phyloP scores from a whole-genome alignment of 2,113 vertebrate genomes.

The Isichthys henryi region DNA sequence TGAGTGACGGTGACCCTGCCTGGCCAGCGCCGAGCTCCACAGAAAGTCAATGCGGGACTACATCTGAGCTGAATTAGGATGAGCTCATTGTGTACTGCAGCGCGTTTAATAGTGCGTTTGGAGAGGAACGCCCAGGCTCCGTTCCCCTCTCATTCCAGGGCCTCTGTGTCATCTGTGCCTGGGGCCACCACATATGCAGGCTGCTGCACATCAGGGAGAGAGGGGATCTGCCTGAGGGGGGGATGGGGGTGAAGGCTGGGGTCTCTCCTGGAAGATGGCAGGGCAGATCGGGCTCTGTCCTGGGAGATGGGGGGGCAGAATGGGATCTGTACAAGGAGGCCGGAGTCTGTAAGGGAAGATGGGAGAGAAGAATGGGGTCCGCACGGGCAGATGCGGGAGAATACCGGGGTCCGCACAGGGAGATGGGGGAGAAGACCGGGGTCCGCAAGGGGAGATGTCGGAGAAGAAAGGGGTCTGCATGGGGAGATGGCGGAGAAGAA shows the following conservation, averaged over 20 bases:
- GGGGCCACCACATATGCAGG: slow-evolving; percentile 59
- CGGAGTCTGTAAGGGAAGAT: not conserved
- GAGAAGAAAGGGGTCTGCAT: not conserved
- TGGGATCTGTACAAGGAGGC: slow-evolving; percentile 24
- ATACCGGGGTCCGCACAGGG: not conserved
- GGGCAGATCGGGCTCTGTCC: not conserved
- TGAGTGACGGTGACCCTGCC: slow-evolving; percentile 12
- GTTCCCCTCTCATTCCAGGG: slow-evolving; percentile 71
- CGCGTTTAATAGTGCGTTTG: slow-evolving; percentile 71
- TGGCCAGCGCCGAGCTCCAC: not conserved
- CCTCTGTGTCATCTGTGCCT: slow-evolving; percentile 68
- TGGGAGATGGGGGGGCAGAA: slow-evolving; percentile 2
- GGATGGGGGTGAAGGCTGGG: slow-evolving; percentile 14
- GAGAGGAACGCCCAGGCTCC: slow-evolving; percentile 70
- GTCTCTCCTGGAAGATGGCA: not conserved
- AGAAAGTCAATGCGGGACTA: slow-evolving; percentile 51
- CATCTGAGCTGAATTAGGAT: slow-evolving; percentile 78
- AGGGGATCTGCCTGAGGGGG: slow-evolving; percentile 18
- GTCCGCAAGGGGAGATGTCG: not conserved
- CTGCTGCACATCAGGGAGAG: slow-evolving; percentile 36
- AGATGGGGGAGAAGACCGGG: slow-evolving; percentile 34
- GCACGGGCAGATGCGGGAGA: not conserved
- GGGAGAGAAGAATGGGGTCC: not conserved
- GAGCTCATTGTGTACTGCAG: slow-evolving; percentile 74
- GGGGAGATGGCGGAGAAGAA: slow-evolving; percentile 32